Percentiles rank a stretch among this genome's conserved stretches.
Evolutionary conservation across 2,113 vertebrate genomes (phyloP).

Genomic region (Dolichallabes microphthalmus): DNA sequence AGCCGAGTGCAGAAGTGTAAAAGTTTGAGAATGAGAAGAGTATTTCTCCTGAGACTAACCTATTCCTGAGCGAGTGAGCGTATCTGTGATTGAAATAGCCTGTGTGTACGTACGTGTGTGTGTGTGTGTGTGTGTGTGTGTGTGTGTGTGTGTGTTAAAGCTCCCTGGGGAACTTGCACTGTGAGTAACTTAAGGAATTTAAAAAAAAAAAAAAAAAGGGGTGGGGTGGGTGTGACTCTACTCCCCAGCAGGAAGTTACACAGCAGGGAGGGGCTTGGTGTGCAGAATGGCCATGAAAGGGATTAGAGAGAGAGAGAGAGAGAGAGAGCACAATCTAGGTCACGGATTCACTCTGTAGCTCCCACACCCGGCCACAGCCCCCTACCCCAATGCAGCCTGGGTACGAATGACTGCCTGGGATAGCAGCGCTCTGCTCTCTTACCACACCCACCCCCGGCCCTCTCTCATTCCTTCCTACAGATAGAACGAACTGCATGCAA

Average conservation of each 20-base stretch:
- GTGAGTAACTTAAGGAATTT: conserved; percentile 62
- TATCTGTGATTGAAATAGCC: conserved; percentile 37
- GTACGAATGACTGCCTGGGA: conserved; percentile 47
- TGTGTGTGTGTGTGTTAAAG: conserved; percentile 29
- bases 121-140: conserved; percentile 50
- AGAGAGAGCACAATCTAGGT: conserved; percentile 69
- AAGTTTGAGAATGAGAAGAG: conserved; percentile 16
- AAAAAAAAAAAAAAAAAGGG: conserved; percentile 46
- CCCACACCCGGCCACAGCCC: conserved; percentile 43
- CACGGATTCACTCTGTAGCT: conserved; percentile 61
- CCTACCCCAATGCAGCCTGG: conserved; percentile 41
- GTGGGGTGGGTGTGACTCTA: conserved; percentile 74
- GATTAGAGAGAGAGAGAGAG: conserved; percentile 48
- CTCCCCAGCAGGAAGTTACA: conserved; percentile 69
- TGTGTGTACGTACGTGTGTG: conserved; percentile 41
- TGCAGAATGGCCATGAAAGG: conserved; percentile 46
- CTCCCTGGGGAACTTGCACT: conserved; percentile 46
- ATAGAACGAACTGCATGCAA: conserved; percentile 1
- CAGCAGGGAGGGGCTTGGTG: conserved; percentile 52
- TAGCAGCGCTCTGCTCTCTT: conserved; percentile 25
- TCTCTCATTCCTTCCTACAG: conserved; percentile 14
- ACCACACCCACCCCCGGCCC: conserved; percentile 31
- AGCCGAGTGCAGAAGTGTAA: neutral
- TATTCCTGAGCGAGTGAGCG: conserved; percentile 23
- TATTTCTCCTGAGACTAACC: conserved; percentile 10